A percentile compares a stretch with the other conserved stretches of the same genome.
phyloP scores from a whole-genome alignment of 2,888 invertebrate genomes.

The Chloroclystis v-ata region DNA sequence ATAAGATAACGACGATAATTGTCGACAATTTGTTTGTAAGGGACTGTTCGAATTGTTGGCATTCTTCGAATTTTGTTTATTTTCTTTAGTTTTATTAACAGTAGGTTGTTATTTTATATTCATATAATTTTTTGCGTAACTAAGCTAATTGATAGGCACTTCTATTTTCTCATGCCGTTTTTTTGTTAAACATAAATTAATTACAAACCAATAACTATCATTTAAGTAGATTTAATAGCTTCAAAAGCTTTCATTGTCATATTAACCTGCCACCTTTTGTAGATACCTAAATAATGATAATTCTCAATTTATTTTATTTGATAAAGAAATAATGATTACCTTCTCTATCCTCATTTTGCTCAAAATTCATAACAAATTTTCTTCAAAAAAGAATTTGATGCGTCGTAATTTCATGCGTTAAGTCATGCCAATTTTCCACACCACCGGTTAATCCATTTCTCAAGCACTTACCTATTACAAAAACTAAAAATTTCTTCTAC shows the following conservation, averaged over 20 bases:
- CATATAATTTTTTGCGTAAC: no score
- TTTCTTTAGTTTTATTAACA: background rate
- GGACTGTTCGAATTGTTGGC: background rate
- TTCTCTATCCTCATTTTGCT: conserved; percentile 24
- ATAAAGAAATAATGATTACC: conserved; percentile 15
- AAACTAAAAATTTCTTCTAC: conserved; percentile 38
- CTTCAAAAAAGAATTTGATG: conserved; percentile 22
- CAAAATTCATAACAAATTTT: conserved; percentile 13
- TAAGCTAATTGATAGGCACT: no score
- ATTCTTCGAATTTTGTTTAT: background rate
- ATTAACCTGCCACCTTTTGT: no score
- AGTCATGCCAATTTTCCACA: conserved; percentile 68
- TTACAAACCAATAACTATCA: no score
- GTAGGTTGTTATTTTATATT: background rate
- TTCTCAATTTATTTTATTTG: no score
- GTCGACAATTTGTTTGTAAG: conserved; percentile 7
- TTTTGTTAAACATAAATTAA: no score
- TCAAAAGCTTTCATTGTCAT: no score
- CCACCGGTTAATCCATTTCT: conserved; percentile 51
- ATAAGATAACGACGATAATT: conserved; percentile 6
- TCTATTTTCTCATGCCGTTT: no score
- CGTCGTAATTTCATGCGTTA: conserved; percentile 52
- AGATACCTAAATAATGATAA: no score
- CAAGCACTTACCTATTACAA: conserved; percentile 67
- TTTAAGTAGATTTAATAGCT: no score